Conservation (phyloP, 2,113 vertebrate species). For the Dunckerocampus dactyliophorus region DNA sequence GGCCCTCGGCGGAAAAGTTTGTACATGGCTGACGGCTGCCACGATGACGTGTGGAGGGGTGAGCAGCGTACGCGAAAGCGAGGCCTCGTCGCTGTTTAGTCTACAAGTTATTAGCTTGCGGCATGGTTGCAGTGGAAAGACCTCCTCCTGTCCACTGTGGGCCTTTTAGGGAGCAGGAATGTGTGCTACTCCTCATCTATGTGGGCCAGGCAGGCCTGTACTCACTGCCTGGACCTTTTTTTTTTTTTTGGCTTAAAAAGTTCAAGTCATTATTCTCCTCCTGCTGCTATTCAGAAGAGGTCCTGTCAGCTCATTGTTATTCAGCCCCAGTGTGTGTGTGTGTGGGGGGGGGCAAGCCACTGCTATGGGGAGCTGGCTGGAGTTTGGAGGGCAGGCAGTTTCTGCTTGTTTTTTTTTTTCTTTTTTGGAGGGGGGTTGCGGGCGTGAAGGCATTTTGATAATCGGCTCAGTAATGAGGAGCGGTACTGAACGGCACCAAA, state of each 20-base stretch:
- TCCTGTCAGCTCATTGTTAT: conserved; percentile 79
- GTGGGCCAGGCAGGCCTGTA: conserved; percentile 49
- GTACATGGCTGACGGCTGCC: too few species aligned
- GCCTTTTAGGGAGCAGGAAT: conserved; percentile 44
- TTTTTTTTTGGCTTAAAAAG: conserved; percentile 60
- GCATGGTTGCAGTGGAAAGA: conserved; percentile 34
- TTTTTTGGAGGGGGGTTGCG: neutral
- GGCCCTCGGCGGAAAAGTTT: too few species aligned
- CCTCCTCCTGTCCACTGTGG: conserved; percentile 39
- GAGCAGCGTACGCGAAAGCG: neutral
- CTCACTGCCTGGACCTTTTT: conserved; percentile 21
- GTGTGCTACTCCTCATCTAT: conserved; percentile 47
- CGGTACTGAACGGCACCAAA: conserved; percentile 66
- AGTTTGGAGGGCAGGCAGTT: neutral
- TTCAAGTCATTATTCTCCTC: conserved; percentile 72
- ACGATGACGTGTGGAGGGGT: too few species aligned
- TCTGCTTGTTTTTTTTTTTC: conserved; percentile 1
- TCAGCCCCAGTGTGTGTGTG: conserved; percentile 73
- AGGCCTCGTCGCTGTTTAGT: neutral
- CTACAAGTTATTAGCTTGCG: neutral
- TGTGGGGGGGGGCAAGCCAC: conserved; percentile 33
- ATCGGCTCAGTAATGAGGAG: conserved; percentile 69
- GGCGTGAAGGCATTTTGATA: conserved; percentile 54
- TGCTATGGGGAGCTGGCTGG: conserved; percentile 3
- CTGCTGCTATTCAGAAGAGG: conserved; percentile 62